Evolutionary conservation across 2,888 invertebrate species (phyloP).

Genomic region (Hesperia comma): DNA sequence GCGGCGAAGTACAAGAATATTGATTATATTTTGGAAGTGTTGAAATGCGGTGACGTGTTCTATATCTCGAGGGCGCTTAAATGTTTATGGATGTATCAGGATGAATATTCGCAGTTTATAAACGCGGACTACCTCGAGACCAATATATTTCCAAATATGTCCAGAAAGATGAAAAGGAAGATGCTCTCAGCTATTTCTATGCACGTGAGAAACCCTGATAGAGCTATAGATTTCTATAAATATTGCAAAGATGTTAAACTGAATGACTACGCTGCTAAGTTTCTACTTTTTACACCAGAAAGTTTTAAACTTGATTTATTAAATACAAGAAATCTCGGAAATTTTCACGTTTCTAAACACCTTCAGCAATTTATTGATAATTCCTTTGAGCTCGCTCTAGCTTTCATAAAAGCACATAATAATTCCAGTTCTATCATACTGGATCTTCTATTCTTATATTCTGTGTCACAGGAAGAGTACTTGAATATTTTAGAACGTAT

Average conservation of each 20-base stretch:
- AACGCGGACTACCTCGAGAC: slow-evolving; percentile 57
- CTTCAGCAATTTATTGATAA: slow-evolving; percentile 52
- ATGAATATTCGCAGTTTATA: slow-evolving; percentile 53
- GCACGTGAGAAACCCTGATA: slow-evolving; percentile 51
- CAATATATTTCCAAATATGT: slow-evolving; percentile 64
- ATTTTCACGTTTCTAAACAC: slow-evolving; percentile 36
- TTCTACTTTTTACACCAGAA: slow-evolving; percentile 55
- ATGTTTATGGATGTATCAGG: slow-evolving; percentile 58
- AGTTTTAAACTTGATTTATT: slow-evolving; percentile 55
- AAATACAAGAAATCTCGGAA: slow-evolving; percentile 30
- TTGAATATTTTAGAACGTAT: slow-evolving; percentile 57
- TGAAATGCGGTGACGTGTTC: slow-evolving; percentile 63
- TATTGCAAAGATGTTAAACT: slow-evolving; percentile 54
- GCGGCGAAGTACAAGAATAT: slow-evolving; percentile 60
- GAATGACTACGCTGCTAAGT: slow-evolving; percentile 54
- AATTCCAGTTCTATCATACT: slow-evolving; percentile 32
- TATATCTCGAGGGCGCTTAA: slow-evolving; percentile 62
- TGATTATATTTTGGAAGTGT: slow-evolving; percentile 57
- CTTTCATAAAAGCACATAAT: slow-evolving; percentile 45
- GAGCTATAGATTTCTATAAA: slow-evolving; percentile 54
- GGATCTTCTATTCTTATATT: slow-evolving; percentile 47
- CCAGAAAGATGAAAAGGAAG: slow-evolving; percentile 63
- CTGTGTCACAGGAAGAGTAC: slow-evolving; percentile 52
- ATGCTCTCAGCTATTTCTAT: slow-evolving; percentile 52
- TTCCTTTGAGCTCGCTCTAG: slow-evolving; percentile 52